These are phyloP conservation scores for Pammene fasciana DNA, from an alignment of 2,888 invertebrate species.

Conservation along the genomic window DNA sequence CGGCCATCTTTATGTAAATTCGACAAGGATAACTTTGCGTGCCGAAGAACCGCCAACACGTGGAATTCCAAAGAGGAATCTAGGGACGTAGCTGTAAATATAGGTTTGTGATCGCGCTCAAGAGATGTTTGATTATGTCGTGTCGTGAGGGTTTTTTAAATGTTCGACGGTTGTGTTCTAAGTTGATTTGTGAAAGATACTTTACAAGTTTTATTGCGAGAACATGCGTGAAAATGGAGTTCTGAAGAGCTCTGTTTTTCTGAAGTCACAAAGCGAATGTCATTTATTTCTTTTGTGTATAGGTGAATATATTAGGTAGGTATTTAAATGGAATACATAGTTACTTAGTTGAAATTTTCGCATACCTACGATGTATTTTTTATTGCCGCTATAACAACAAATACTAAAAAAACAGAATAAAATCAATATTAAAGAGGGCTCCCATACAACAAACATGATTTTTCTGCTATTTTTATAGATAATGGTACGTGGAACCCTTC, in stretches of 20 bases:
- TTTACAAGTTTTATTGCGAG: constrained; percentile 29
- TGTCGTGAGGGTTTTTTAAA: constrained; percentile 71
- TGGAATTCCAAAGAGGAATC: constrained; percentile 29
- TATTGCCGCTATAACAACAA: no score
- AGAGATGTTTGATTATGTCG: constrained; percentile 65
- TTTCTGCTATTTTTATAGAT: no score
- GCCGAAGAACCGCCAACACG: constrained; percentile 51
- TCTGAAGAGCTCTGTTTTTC: constrained; percentile 6
- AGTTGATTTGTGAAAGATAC: constrained; percentile 58
- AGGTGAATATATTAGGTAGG: neutral
- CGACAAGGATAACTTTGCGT: constrained; percentile 61
- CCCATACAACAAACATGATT: no score
- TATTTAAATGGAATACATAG: neutral
- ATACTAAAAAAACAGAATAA: no score
- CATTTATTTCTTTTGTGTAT: neutral
- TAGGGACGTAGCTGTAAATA: constrained; percentile 42
- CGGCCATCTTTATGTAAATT: constrained; percentile 80
- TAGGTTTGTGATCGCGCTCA: constrained; percentile 53
- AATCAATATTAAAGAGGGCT: no score
- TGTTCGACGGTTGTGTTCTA: constrained; percentile 58
- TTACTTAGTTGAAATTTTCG: no score
- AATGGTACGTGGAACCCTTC: no score
- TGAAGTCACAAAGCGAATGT: neutral
- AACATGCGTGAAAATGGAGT: constrained; percentile 32
- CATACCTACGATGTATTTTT: no score